These are phyloP conservation scores for Oconnorella tubifera DNA, from an alignment of 2,888 invertebrate genomes.

Conservation along the genomic window DNA sequence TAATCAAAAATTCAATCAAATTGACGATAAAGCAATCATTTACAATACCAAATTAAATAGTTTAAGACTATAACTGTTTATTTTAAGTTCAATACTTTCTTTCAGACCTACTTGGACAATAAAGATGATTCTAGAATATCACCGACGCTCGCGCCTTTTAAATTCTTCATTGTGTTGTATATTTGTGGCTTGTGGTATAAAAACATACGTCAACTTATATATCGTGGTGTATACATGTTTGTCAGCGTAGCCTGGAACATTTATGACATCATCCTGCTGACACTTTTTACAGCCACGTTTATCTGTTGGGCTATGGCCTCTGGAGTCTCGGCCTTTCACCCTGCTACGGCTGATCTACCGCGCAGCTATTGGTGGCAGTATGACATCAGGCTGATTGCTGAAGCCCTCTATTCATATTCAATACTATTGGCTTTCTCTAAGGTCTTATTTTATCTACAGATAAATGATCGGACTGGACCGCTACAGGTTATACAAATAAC, in stretches of 20 bases:
- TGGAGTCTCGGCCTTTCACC: neutral
- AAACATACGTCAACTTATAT: conserved; percentile 3
- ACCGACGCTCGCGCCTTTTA: neutral
- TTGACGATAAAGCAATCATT: too few species aligned
- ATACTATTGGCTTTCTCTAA: conserved; percentile 68
- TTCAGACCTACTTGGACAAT: neutral
- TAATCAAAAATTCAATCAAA: too few species aligned
- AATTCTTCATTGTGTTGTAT: conserved; percentile 9
- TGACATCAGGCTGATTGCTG: conserved; percentile 66
- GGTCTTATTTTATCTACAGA: conserved; percentile 65
- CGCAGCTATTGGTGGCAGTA: conserved; percentile 67
- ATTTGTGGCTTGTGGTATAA: conserved; percentile 7
- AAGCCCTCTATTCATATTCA: conserved; percentile 67
- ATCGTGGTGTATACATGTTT: conserved; percentile 4
- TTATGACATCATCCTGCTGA: conserved; percentile 63
- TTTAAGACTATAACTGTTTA: neutral
- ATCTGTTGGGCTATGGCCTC: too few species aligned
- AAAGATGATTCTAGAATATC: neutral
- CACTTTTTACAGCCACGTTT: conserved; percentile 78
- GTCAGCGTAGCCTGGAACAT: conserved; percentile 24
- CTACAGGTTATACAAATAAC: conserved; percentile 51
- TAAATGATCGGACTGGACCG: conserved; percentile 67
- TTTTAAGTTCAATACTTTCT: neutral
- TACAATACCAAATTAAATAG: too few species aligned
- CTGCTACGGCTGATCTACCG: conserved; percentile 56